phyloP scores from a whole-genome alignment of 2,797 vertebrate species.

The Manis crassicaudata region DNA sequence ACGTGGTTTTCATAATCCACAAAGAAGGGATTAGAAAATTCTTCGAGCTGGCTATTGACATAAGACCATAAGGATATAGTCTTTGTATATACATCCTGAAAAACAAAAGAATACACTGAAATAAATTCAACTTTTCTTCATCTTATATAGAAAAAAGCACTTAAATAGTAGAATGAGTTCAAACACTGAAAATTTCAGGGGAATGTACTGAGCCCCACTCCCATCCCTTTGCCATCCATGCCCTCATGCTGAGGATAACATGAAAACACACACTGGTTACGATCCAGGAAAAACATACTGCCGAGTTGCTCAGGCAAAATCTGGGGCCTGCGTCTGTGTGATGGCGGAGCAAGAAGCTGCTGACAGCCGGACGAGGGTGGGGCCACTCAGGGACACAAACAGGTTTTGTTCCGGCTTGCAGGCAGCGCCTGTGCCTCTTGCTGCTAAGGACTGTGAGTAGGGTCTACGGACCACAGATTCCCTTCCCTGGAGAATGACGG shows the following conservation, averaged over 20 bases:
- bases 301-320: neutral
- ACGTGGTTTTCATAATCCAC: constrained; percentile 95
- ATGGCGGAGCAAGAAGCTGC: neutral
- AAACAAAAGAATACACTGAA: neutral
- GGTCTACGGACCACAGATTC: neutral
- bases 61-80: constrained; percentile 97
- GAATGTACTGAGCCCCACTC: neutral
- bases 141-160: neutral
- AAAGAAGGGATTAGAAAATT: constrained; percentile 97
- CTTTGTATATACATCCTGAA: constrained; percentile 90
- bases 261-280: neutral
- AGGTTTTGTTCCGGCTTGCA: neutral
- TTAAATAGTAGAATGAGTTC: neutral
- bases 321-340: neutral
- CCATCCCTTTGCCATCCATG: too few relatives aligned
- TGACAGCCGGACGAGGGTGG: neutral
- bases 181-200: neutral
- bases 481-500: neutral
- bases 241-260: neutral
- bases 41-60: constrained; percentile 95
- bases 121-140: neutral
- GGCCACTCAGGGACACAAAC: neutral
- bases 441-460: neutral
- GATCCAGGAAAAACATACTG: neutral
- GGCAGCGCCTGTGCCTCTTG: constrained; percentile 8